Evolutionary conservation across 2,888 invertebrate genomes (phyloP).

Genomic region (Drosophila kokeensis): DNA sequence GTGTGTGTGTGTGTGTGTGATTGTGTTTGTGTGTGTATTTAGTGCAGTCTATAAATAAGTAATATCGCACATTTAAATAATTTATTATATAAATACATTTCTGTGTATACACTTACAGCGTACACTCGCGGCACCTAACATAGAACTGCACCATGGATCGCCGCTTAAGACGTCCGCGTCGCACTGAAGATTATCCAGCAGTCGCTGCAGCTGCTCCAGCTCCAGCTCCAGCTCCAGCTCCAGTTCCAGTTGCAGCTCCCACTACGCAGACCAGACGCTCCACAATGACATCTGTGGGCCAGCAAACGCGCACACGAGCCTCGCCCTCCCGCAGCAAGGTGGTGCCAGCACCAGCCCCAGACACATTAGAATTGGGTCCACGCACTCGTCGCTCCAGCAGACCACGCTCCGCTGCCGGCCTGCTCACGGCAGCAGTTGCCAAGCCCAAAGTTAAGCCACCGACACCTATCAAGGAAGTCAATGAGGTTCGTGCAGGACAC

Average conservation of each 20-base stretch:
- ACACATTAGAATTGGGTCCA: slow-evolving; percentile 26
- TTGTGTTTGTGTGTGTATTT: slow-evolving; percentile 14
- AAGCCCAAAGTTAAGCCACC: slow-evolving; percentile 61
- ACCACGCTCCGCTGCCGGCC: slow-evolving; percentile 84
- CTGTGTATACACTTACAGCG: slow-evolving; percentile 44
- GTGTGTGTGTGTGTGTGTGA: slow-evolving; percentile 24
- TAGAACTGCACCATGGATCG: slow-evolving; percentile 55
- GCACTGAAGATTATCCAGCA: slow-evolving; percentile 51
- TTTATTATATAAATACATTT: slow-evolving; percentile 40
- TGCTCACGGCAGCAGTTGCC: slow-evolving; percentile 45
- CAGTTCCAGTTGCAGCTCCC: not conserved
- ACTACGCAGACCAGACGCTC: slow-evolving; percentile 55
- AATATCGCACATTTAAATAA: slow-evolving; percentile 40
- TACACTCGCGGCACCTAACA: slow-evolving; percentile 13
- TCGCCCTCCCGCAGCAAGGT: slow-evolving; percentile 57
- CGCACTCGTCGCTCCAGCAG: slow-evolving; percentile 86
- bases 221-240: not conserved
- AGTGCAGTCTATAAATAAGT: slow-evolving; percentile 68
- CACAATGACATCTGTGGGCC: slow-evolving; percentile 19
- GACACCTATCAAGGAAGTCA: slow-evolving; percentile 76
- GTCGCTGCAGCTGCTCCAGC: slow-evolving; percentile 6
- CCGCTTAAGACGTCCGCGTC: slow-evolving; percentile 68
- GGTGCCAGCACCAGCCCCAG: slow-evolving; percentile 25
- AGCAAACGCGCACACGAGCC: slow-evolving; percentile 62
- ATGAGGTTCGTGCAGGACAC: slow-evolving; percentile 65